Evolutionary conservation across 2,113 vertebrate genomes (phyloP), one percentile per base, ranked within the genome.

Genomic region (Ondatra zibethicus): DNA sequence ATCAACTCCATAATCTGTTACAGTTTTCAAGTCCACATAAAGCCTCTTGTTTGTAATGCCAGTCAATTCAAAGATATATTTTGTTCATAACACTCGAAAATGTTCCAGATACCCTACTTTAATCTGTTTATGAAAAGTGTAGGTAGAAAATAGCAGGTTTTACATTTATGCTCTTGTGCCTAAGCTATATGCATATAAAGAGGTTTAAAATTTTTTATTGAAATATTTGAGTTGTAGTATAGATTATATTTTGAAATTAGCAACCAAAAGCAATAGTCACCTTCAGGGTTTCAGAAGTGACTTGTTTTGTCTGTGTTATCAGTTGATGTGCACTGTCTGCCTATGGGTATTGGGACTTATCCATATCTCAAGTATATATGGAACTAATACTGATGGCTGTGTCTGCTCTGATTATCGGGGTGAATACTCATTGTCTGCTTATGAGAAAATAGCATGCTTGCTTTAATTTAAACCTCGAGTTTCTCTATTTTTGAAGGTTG

Each of bases 181-280:
- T 80, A 88, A 94, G 47, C 14, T 88, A 55, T 1, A 91, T 80
- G 7, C 55, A 13, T 86, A 55, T 42, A 61, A 84, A 78, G 45
- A 77, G 7, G 8, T 4, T 95, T 94, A 81, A 13, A 80, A 89
- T 50, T 94, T 65, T 68, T 92, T 94, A 47, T 45, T 93, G 31
- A 92, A 84, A 63, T 92, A 42, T 80, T 65, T 85, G 84, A 77
- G 68, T 93, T 92, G 45, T 10, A 78, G 23, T 66, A 39, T n/a
- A 85, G 61, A 50, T 84, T 55, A 80, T 76, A 39, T 87, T 86
- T 92, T 96, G 58, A 45, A 92, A 95, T 94, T 92, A 93, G 36
- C 61, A 92, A 10, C 4, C 27, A 81, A 36, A 3, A 85, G 47
- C 36, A 78, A 3, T 47, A n/a, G 42, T 68, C 45, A 63, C 85